phyloP scores from a whole-genome alignment of 2,888 invertebrate species.

The Phasia obesa region DNA sequence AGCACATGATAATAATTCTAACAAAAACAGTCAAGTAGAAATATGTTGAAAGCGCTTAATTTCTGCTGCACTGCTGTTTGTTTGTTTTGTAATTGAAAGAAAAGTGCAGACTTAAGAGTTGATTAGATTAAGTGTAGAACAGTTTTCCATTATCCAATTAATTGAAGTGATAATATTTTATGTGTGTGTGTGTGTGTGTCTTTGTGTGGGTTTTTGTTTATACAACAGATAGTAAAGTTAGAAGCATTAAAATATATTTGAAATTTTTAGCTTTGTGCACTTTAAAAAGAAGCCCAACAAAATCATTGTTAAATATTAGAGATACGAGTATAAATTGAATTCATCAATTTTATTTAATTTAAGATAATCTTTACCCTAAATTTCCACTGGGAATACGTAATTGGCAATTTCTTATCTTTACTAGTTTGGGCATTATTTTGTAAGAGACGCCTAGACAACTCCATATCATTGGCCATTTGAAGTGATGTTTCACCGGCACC shows the following conservation, averaged over 20 bases:
- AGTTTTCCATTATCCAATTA: constrained; percentile 11
- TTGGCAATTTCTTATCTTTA: constrained; percentile 83
- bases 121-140: too few species aligned
- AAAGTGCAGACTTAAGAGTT: too few species aligned
- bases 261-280: background rate
- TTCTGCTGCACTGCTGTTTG: constrained; percentile 5
- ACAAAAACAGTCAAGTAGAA: too few species aligned
- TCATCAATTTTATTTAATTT: constrained; percentile 15
- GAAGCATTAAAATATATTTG: constrained; percentile 36
- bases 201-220: too few species aligned
- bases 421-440: constrained; percentile 81
- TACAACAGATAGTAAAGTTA: constrained; percentile 5
- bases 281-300: constrained; percentile 27
- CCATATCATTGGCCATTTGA: constrained; percentile 78
- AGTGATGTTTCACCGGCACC: constrained; percentile 70
- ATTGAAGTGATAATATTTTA: constrained; percentile 7
- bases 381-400: constrained; percentile 86
- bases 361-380: constrained; percentile 84
- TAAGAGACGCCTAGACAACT: constrained; percentile 84
- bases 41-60: background rate
- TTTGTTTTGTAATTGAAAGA: too few species aligned
- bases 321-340: constrained; percentile 8
- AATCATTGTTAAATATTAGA: constrained; percentile 20
- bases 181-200: background rate
- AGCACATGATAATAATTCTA: too few species aligned